Evolutionary conservation across 1,140 invertebrate genomes (phyloP).

Genomic region (Nasonia longicornis): DNA sequence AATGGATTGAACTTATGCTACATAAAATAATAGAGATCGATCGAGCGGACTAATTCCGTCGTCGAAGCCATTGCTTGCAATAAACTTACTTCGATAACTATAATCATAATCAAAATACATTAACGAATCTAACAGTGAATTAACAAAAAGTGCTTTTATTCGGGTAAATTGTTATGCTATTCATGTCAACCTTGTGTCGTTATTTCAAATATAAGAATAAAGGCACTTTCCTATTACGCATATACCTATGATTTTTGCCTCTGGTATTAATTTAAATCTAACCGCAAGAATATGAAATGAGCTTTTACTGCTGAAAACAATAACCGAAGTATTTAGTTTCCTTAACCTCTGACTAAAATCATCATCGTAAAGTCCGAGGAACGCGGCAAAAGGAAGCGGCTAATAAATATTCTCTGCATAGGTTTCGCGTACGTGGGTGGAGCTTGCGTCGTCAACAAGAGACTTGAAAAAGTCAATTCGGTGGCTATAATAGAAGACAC

Average conservation of each 20-base stretch:
- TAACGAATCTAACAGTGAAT: constrained; percentile 51
- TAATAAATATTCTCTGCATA: constrained; percentile 62
- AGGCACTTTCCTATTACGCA: constrained; percentile 19
- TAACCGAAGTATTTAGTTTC: constrained; percentile 50
- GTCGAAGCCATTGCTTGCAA: constrained; percentile 52
- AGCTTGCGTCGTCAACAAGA: constrained; percentile 95
- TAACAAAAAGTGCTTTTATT: constrained; percentile 57
- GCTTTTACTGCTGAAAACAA: constrained; percentile 41
- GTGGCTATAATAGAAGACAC: constrained; percentile 97
- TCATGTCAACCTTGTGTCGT: not conserved
- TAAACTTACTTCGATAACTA: constrained; percentile 49
- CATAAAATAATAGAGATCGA: constrained; percentile 43
- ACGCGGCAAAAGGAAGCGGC: not conserved
- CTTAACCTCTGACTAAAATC: constrained; percentile 42
- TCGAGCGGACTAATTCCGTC: constrained; percentile 52
- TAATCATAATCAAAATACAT: constrained; percentile 47
- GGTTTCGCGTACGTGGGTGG: constrained; percentile 96
- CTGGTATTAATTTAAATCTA: constrained; percentile 57
- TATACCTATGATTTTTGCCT: constrained; percentile 45
- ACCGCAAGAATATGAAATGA: constrained; percentile 48
- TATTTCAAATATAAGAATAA: constrained; percentile 7
- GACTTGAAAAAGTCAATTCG: constrained; percentile 95
- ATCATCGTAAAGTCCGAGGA: not conserved
- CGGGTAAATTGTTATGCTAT: constrained; percentile 24
- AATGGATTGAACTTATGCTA: constrained; percentile 42